Evolutionary conservation across 2,888 invertebrate genomes (phyloP).

Genomic region (Lissocephala sabroskyi): DNA sequence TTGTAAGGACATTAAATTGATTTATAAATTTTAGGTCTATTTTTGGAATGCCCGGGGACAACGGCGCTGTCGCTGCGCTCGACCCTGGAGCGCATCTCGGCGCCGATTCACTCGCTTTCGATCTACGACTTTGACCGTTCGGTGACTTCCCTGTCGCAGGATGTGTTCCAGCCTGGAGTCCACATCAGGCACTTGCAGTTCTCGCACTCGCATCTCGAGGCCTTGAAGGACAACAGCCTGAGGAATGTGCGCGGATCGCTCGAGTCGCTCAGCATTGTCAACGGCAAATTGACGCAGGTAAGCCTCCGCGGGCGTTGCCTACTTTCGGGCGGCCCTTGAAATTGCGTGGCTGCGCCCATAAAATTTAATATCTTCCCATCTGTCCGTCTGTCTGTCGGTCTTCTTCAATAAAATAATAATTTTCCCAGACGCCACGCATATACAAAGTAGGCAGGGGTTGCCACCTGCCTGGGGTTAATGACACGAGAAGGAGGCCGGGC

Average conservation of each 20-base stretch:
- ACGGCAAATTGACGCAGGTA: constrained; percentile 77
- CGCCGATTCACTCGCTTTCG: constrained; percentile 86
- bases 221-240: constrained; percentile 83
- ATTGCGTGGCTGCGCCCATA: constrained; percentile 1
- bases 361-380: no score
- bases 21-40: constrained; percentile 83
- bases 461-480: no score
- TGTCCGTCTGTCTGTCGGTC: no score
- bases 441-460: no score
- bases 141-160: constrained; percentile 82
- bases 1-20: no score
- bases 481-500: no score
- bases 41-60: constrained; percentile 90
- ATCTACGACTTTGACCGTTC: constrained; percentile 91
- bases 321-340: constrained; percentile 3
- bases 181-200: constrained; percentile 84
- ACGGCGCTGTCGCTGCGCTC: constrained; percentile 82
- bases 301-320: constrained; percentile 23
- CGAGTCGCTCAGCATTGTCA: constrained; percentile 85
- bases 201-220: constrained; percentile 82
- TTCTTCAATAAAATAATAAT: no score
- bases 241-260: constrained; percentile 81
- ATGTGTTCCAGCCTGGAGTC: constrained; percentile 81
- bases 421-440: no score
- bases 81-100: constrained; percentile 81